phyloP scores from a whole-genome alignment of 2,888 invertebrate genomes.

The Rotaria socialis region DNA sequence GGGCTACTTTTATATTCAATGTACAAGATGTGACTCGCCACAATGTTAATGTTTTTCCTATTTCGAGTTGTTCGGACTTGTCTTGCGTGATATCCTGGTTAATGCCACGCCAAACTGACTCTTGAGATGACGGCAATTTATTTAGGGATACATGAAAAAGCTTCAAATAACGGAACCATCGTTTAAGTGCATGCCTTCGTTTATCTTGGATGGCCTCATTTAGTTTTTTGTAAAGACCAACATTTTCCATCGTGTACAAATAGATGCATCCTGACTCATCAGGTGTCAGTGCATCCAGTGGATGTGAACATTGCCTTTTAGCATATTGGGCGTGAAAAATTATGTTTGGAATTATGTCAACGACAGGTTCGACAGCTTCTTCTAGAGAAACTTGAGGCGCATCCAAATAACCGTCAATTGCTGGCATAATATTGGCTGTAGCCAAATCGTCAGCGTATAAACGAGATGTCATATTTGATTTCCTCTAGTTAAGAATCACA shows the following conservation, averaged over 20 bases:
- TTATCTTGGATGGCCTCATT: not conserved
- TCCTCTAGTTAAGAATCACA: too few species aligned
- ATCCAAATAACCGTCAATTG: not conserved
- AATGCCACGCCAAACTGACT: not conserved
- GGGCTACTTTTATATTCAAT: not conserved
- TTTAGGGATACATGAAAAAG: not conserved
- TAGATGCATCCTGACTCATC: not conserved
- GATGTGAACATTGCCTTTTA: slow-evolving; percentile 3
- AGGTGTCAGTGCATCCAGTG: not conserved
- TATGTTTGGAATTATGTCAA: not conserved
- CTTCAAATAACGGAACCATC: not conserved
- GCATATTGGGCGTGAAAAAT: not conserved
- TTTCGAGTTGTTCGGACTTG: not conserved
- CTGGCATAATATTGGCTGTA: not conserved
- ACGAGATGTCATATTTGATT: not conserved
- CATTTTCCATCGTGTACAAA: not conserved
- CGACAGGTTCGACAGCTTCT: not conserved
- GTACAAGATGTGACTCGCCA: not conserved
- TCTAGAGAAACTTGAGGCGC: not conserved
- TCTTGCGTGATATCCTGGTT: not conserved
- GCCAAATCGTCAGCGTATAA: not conserved
- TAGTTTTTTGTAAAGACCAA: not conserved
- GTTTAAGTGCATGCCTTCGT: not conserved
- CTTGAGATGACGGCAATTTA: not conserved
- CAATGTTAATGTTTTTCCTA: not conserved